Base-by-base conservation (phyloP, 1,140 invertebrate species). In the Rhopalosiphum padi region DNA sequence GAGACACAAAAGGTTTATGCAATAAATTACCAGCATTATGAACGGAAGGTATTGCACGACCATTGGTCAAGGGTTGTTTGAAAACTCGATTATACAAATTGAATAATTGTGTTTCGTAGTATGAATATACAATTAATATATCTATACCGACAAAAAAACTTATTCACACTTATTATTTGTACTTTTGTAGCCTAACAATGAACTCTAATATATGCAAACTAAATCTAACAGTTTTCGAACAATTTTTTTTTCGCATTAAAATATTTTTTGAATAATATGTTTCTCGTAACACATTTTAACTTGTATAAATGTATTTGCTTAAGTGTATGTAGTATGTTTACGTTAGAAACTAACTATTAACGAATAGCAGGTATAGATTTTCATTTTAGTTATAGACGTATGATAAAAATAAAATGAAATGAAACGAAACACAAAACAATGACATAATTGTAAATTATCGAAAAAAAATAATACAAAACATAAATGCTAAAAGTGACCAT, bases 1-100 rank as follows among this genome's bases (percentile, higher is more conserved):
- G 46, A 88, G n/a, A 35, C 87, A 35, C 87, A 51, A 51, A 88
- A 51, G 87, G 46, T 53, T 88, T 88, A 48, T 48, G 7, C n/a
- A 35, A 88, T 51, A 88, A 51, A 88, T 88, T 88, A 88, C 46
- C n/a, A 18, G 22, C 46, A 86, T 86, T 46, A 46, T 86, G 41
- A 86, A 86, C 41, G 85, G 85, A 46, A 86, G 35, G 43, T 46
- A 87, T 37, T 37, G 18, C 21, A 55, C 15, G n/a, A 89, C 35
- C n/a, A 25, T 89, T 55, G 35, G 51, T 89, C 51, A 55, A 89
- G 51, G 48, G 23, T 37, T 37, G 51, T 89, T 89, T 89, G 25
- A 87, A 87, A 87, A 48, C 86, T 87, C 46, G 46, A 48, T 48
- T 87, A 48, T 87, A 87, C 11, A 89, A 89, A 89, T 55, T 37